Conservation (phyloP, 2,113 vertebrate genomes). For the Hemibagrus wyckioides region DNA sequence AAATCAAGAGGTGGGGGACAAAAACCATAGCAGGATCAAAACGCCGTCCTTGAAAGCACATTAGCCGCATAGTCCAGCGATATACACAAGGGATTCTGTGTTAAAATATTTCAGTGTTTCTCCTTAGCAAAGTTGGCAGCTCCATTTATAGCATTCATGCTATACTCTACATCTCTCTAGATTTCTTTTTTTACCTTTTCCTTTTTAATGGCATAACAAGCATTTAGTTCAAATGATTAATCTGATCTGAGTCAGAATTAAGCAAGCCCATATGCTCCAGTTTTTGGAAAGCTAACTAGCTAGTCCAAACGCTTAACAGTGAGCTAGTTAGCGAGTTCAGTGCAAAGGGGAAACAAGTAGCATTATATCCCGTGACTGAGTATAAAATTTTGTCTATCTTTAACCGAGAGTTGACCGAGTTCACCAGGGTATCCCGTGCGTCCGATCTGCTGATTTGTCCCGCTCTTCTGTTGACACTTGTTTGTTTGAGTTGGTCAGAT, state of each 20-base stretch:
- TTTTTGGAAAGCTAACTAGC: not conserved
- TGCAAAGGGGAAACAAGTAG: too few species aligned
- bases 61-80: not conserved
- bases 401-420: not conserved
- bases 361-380: not conserved
- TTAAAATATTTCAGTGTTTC: not conserved
- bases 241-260: not conserved
- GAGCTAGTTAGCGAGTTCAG: not conserved
- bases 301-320: not conserved
- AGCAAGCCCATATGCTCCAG: not conserved
- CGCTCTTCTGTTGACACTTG: not conserved
- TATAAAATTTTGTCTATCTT: not conserved
- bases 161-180: not conserved
- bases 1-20: not conserved
- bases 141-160: not conserved
- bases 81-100: not conserved
- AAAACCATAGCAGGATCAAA: not conserved
- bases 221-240: not conserved
- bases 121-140: not conserved
- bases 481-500: not conserved
- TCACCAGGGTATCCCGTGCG: not conserved
- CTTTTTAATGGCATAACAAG: not conserved
- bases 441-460: not conserved
- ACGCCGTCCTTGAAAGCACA: not conserved
- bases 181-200: not conserved